A percentile compares a stretch with the other conserved stretches of the same genome.
phyloP scores from a whole-genome alignment of 2,888 invertebrate species.

The Parapristionchus giblindavisi region DNA sequence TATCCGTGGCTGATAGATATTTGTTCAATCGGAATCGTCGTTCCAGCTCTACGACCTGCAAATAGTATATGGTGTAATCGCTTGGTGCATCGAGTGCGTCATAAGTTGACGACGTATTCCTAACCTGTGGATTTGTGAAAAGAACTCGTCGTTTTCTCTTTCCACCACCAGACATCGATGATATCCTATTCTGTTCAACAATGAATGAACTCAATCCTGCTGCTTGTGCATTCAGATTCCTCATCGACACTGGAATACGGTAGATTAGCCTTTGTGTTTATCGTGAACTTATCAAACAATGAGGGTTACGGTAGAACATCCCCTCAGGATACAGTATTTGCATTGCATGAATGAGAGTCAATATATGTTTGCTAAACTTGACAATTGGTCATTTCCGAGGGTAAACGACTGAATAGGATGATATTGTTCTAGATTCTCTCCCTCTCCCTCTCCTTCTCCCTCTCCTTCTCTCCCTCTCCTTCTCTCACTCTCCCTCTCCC shows the following conservation, averaged over 20 bases:
- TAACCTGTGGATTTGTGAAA: constrained; percentile 29
- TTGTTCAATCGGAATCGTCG: constrained; percentile 7
- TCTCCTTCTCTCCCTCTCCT: neutral
- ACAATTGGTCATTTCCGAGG: constrained; percentile 25
- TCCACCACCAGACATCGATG: no score
- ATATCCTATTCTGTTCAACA: neutral
- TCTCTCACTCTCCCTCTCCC: constrained; percentile 11
- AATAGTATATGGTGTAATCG: neutral
- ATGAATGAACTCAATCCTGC: neutral
- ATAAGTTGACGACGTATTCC: neutral
- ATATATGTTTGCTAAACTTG: constrained; percentile 11
- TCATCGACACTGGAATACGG: neutral
- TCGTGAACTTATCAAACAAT: constrained; percentile 1
- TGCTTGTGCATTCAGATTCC: neutral
- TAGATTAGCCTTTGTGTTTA: no score
- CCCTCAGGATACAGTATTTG: no score
- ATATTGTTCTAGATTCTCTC: no score
- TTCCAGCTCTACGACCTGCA: constrained; percentile 27
- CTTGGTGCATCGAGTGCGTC: no score
- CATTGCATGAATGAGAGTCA: neutral
- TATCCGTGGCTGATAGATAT: constrained; percentile 17
- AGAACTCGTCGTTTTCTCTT: constrained; percentile 33
- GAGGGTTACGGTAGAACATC: constrained; percentile 14
- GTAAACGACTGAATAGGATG: constrained; percentile 18
- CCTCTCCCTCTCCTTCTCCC: constrained; percentile 3